phyloP scores from a whole-genome alignment of 2,888 invertebrate genomes.

The Scaptodrosophila latifasciaeformis region DNA sequence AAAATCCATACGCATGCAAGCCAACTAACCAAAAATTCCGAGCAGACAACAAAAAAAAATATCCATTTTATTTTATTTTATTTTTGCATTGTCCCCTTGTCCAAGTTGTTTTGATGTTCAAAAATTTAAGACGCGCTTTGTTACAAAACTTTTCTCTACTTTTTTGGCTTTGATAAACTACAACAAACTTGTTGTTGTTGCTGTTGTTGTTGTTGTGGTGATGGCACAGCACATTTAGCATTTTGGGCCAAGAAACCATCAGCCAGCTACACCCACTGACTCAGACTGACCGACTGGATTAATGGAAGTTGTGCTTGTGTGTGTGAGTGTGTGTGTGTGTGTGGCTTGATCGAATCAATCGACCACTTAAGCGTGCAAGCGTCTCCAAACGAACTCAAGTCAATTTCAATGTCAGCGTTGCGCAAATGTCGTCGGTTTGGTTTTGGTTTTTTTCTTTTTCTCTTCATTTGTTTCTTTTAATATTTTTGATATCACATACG shows the following conservation, averaged over 20 bases:
- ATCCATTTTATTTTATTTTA: background rate
- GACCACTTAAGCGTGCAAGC: slow-evolving; percentile 11
- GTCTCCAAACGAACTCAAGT: slow-evolving; percentile 25
- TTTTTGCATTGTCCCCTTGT: slow-evolving; percentile 25
- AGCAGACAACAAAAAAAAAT: slow-evolving; percentile 4
- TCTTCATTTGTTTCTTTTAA: too few species aligned
- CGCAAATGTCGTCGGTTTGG: slow-evolving; percentile 47
- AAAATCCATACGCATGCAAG: slow-evolving; percentile 9
- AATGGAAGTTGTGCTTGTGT: too few species aligned
- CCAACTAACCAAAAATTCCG: too few species aligned
- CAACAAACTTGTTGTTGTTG: too few species aligned
- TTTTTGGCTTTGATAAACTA: slow-evolving; percentile 4
- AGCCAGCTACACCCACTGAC: slow-evolving; percentile 21
- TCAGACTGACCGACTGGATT: background rate
- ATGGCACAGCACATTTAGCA: slow-evolving; percentile 45
- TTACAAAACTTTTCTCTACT: slow-evolving; percentile 46
- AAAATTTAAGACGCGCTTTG: slow-evolving; percentile 50
- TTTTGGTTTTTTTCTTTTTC: slow-evolving; percentile 5
- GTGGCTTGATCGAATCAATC: background rate
- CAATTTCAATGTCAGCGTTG: slow-evolving; percentile 64
- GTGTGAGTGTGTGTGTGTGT: too few species aligned
- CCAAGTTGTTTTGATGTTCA: slow-evolving; percentile 17
- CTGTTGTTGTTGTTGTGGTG: too few species aligned
- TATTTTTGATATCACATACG: background rate
- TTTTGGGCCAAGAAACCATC: slow-evolving; percentile 12